Evolutionary conservation across 2,888 invertebrate species (phyloP), one percentile per base, ranked within the genome.

Genomic region (Dysmachus trigonus): DNA sequence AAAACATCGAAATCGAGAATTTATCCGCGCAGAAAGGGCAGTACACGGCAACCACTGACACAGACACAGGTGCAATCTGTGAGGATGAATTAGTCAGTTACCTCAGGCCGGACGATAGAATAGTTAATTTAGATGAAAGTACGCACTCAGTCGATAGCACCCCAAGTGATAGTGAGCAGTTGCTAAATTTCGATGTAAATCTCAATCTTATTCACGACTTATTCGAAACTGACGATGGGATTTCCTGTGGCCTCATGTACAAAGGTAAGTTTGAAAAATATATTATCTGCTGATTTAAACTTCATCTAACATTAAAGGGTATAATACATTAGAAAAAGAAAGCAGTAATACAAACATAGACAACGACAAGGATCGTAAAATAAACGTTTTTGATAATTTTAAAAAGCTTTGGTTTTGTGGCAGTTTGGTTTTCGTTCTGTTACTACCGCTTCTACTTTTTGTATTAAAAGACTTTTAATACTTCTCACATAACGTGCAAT

Each of bases 211-310:
- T 87, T 73, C 91, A 91, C 87, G 90, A 90, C 74, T 85, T 90
- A 85, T 91, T 90, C 86, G 89, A 90, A 85, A 89, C 89, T n/a
- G 83, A 87, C n/a, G 88, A 89, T 13, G 89, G 89, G 83, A 88
- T 91, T 76, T 89, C 89, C 82, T 89, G 90, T 83, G 90, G 90
- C 85, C 87, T 91, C 30, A 88, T 90, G 86, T 91, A 91, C 87
- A 89, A 89, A 87, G 90, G 91, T 91, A 88, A 90, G 90, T 89
- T 27, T 47, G 8, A 18, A 53, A 41, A 38, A 38, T 38, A 10
- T 10, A 8, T 8, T 7, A 10, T 38, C 38, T 38, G 8, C 10
- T 0, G 13, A 10, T 10, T 38, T 10, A 10, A 38, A 38, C 13
- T 1, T 10, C 10, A n/a, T n/a, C n/a, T n/a, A n/a, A n/a, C n/a